Conservation (phyloP, 1,140 invertebrate species). For the Oedothorax gibbosus region DNA sequence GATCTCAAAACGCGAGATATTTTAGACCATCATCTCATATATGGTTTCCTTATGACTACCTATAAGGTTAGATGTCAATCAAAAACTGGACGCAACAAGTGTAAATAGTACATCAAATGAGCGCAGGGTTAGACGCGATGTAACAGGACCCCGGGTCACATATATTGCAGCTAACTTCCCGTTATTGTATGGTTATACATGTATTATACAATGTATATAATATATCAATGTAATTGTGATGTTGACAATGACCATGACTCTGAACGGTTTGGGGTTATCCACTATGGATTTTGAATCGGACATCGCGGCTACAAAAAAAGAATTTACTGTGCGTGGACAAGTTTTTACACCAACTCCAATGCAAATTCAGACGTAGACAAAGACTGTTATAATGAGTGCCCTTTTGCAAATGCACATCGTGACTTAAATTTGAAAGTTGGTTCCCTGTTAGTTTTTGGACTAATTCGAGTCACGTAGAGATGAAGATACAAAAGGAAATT, state of each 20-base stretch:
- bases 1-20: neutral
- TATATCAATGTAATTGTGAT: neutral
- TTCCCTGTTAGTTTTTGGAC: neutral
- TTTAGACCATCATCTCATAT: neutral
- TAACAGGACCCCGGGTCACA: slow-evolving; percentile 18
- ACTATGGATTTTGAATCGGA: slow-evolving; percentile 33
- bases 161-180: slow-evolving; percentile 20
- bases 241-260: slow-evolving; percentile 26
- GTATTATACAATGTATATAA: slow-evolving; percentile 7
- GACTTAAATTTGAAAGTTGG: neutral
- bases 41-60: neutral
- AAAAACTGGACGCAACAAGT: slow-evolving; percentile 11
- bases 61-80: neutral
- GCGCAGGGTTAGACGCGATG: neutral
- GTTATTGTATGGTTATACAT: slow-evolving; percentile 22
- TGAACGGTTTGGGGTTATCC: slow-evolving; percentile 26
- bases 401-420: neutral
- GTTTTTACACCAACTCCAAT: neutral
- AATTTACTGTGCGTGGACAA: neutral
- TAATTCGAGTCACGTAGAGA: no score
- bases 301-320: slow-evolving; percentile 15
- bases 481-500: no score
- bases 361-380: neutral
- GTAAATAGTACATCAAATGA: slow-evolving; percentile 13
- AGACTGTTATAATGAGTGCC: slow-evolving; percentile 1